Evolutionary conservation across 23 tunicate species (phyloP).

Genomic region (Halocynthia roretzi): DNA sequence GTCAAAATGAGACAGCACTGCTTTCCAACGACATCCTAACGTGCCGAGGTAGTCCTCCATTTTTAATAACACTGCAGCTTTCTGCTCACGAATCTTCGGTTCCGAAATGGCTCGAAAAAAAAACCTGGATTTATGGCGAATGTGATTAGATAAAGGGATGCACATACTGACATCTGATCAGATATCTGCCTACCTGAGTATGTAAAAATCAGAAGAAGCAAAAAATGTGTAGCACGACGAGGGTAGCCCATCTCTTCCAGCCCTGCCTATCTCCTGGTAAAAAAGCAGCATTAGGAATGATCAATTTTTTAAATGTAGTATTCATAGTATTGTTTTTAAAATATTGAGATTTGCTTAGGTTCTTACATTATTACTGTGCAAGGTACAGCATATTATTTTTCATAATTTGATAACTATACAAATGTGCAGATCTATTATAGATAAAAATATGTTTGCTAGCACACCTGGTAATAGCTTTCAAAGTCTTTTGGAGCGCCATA

Average conservation of each 20-base stretch:
- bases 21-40: slow-evolving; percentile 73
- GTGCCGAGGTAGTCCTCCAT: slow-evolving; percentile 90
- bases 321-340: too few species aligned
- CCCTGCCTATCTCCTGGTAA: slow-evolving; percentile 93
- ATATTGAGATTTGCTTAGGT: too few species aligned
- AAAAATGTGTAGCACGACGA: slow-evolving; percentile 81
- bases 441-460: too few species aligned
- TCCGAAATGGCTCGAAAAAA: slow-evolving; percentile 75
- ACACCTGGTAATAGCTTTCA: slow-evolving; percentile 95
- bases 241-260: slow-evolving; percentile 95
- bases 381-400: too few species aligned
- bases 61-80: slow-evolving; percentile 81
- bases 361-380: too few species aligned
- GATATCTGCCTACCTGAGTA: slow-evolving; percentile 35
- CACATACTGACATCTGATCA: too few species aligned
- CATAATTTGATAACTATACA: too few species aligned
- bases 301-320: too few species aligned
- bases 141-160: too few species aligned
- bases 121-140: slow-evolving; percentile 31
- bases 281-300: too few species aligned
- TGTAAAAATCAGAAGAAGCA: slow-evolving; percentile 72
- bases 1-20: slow-evolving; percentile 90
- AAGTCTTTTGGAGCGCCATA: slow-evolving; percentile 97
- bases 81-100: slow-evolving; percentile 79
- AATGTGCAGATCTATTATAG: too few species aligned